These are phyloP conservation scores for Cnemophilus loriae DNA, from an alignment of 2,113 vertebrate genomes.

Conservation along the genomic window DNA sequence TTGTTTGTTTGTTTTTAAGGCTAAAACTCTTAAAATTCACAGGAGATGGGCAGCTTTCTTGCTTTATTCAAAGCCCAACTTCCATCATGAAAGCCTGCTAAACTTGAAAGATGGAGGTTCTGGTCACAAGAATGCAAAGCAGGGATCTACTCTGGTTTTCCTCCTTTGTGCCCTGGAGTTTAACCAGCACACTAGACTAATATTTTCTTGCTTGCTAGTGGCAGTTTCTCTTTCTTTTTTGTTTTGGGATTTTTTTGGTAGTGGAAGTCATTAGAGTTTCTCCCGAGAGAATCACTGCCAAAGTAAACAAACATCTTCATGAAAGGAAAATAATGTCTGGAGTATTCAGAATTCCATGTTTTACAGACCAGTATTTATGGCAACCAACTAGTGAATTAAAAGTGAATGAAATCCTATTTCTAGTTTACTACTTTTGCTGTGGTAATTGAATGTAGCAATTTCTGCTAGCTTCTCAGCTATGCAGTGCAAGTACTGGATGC, in stretches of 20 bases:
- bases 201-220: slow-evolving; percentile 45
- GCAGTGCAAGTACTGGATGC: not conserved
- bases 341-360: slow-evolving; percentile 39
- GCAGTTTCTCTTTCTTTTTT: slow-evolving; percentile 47
- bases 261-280: slow-evolving; percentile 58
- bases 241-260: not conserved
- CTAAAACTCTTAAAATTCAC: not conserved
- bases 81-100: not conserved
- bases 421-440: slow-evolving; percentile 8
- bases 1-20: not conserved
- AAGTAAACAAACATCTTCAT: slow-evolving; percentile 60
- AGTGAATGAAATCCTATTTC: slow-evolving; percentile 30
- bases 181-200: slow-evolving; percentile 35
- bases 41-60: not conserved
- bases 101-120: not conserved
- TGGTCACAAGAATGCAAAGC: slow-evolving; percentile 3
- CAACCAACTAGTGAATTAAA: slow-evolving; percentile 35
- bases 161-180: slow-evolving; percentile 18
- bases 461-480: slow-evolving; percentile 1
- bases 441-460: slow-evolving; percentile 29
- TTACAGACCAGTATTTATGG: slow-evolving; percentile 28
- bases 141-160: not conserved
- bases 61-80: not conserved
- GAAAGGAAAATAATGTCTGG: slow-evolving; percentile 49
- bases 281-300: slow-evolving; percentile 48